Conservation (phyloP, 2,113 vertebrate species). For the Pungitius pungitius region DNA sequence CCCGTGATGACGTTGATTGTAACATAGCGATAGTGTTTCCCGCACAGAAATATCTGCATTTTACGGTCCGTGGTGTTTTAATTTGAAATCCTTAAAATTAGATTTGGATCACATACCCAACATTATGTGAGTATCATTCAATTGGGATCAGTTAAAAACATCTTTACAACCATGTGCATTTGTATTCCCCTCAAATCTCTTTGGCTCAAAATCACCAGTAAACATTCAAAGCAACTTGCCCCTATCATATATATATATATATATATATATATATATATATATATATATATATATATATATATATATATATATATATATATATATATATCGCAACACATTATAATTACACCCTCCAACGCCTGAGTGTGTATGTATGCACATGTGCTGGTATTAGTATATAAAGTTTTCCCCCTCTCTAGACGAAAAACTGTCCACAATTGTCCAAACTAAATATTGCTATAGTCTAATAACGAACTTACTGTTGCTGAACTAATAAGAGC, state of each 20-base stretch:
- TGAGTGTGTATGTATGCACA: neutral
- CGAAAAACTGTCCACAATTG: neutral
- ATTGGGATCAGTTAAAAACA: neutral
- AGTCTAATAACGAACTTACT: neutral
- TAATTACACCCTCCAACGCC: neutral
- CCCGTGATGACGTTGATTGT: neutral
- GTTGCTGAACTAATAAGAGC: constrained; percentile 6
- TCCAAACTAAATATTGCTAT: constrained; percentile 3
- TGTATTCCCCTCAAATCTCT: neutral
- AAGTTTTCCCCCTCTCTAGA: constrained; percentile 9
- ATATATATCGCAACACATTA: neutral
- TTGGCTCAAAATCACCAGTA: neutral
- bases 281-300: too few relatives aligned
- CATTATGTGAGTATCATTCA: neutral
- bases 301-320: too few relatives aligned
- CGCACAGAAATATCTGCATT: neutral
- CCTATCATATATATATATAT: neutral
- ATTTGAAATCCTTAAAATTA: neutral
- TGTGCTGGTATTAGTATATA: neutral
- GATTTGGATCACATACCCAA: neutral
- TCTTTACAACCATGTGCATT: neutral
- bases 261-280: too few relatives aligned
- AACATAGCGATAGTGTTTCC: neutral
- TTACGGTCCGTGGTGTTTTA: neutral
- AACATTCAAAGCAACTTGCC: constrained; percentile 9